Conservation (phyloP, 2,888 invertebrate genomes). For the Athalia rosae region DNA sequence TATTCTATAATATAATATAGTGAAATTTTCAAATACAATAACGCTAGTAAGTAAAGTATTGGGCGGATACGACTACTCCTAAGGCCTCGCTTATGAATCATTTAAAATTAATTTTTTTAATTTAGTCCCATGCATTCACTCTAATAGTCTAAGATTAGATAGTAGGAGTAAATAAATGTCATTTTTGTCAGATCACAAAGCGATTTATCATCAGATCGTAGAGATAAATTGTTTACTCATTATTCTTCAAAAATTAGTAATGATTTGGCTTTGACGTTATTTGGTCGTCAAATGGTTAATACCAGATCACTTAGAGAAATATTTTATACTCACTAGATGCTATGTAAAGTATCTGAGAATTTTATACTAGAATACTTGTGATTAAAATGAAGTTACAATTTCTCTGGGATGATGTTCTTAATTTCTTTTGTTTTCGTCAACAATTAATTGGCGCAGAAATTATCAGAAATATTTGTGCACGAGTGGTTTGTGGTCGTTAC, state of each 20-base stretch:
- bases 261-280: slow-evolving; percentile 11
- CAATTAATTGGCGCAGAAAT: slow-evolving; percentile 55
- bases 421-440: slow-evolving; percentile 47
- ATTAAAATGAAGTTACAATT: slow-evolving; percentile 28
- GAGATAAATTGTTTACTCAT: slow-evolving; percentile 27
- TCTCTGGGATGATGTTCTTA: slow-evolving; percentile 12
- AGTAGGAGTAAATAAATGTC: slow-evolving; percentile 56
- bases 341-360: slow-evolving; percentile 9
- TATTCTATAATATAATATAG: slow-evolving; percentile 58
- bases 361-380: slow-evolving; percentile 19
- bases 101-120: slow-evolving; percentile 60
- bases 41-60: slow-evolving; percentile 62
- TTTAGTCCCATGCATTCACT: slow-evolving; percentile 68
- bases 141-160: slow-evolving; percentile 62
- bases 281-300: slow-evolving; percentile 13
- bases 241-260: slow-evolving; percentile 24
- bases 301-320: slow-evolving; percentile 29
- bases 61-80: slow-evolving; percentile 73
- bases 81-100: slow-evolving; percentile 72
- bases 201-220: slow-evolving; percentile 31
- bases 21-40: slow-evolving; percentile 60
- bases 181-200: slow-evolving; percentile 38
- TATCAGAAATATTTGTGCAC: slow-evolving; percentile 56
- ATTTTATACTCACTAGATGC: slow-evolving; percentile 22
- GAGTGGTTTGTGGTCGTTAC: slow-evolving; percentile 66